Percentiles rank a stretch among this genome's conserved stretches.
phyloP scores from a whole-genome alignment of 2,888 invertebrate species.

The Lycophotia porphyrea region DNA sequence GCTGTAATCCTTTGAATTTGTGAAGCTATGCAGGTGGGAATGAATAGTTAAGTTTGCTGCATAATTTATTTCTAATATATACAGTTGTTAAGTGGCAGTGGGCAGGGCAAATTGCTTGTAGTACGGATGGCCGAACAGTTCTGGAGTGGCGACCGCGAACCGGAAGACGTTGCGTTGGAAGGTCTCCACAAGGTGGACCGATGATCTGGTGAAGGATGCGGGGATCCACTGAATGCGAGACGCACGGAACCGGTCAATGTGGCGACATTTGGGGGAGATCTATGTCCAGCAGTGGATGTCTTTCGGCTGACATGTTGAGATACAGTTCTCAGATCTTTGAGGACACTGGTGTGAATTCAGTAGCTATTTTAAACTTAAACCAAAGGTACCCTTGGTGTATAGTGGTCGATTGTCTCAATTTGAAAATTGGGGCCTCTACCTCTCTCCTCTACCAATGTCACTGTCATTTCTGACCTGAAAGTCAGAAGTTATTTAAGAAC shows the following conservation, averaged over 20 bases:
- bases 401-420: background rate
- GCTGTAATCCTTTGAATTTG: conserved; percentile 46
- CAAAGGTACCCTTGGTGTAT: background rate
- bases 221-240: too few species aligned
- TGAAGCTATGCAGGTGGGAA: conserved; percentile 26
- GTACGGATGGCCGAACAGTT: too few species aligned
- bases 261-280: too few species aligned
- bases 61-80: conserved; percentile 15
- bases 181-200: too few species aligned
- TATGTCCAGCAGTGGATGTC: too few species aligned
- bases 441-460: background rate
- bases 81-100: too few species aligned
- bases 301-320: too few species aligned
- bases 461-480: background rate
- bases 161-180: too few species aligned
- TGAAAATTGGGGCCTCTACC: background rate
- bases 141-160: too few species aligned
- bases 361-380: background rate
- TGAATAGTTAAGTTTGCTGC: background rate
- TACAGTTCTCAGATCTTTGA: background rate
- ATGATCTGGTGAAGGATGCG: too few species aligned
- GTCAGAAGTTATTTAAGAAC: background rate
- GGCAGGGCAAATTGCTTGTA: too few species aligned
- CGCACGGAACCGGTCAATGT: too few species aligned
- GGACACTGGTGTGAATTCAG: background rate